Evolutionary conservation across 2,888 invertebrate genomes (phyloP).

Genomic region (Synergus itoensis): DNA sequence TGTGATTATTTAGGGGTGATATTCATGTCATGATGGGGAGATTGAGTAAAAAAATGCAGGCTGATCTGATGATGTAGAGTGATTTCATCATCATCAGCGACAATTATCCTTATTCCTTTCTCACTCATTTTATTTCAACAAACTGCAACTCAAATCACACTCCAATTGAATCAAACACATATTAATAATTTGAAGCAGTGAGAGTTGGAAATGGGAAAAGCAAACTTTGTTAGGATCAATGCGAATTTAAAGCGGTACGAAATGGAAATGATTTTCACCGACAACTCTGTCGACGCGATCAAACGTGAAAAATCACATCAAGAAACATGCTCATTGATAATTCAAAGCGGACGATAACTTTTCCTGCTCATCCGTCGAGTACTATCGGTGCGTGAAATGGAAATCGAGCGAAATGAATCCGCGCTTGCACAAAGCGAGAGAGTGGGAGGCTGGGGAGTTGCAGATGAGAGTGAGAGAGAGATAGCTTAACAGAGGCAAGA

Average conservation of each 20-base stretch:
- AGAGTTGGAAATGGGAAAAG: background rate
- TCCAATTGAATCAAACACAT: too few relatives aligned
- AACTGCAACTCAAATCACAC: too few relatives aligned
- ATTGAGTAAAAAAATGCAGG: background rate
- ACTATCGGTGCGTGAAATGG: constrained; percentile 73
- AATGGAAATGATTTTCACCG: constrained; percentile 33
- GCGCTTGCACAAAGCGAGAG: constrained; percentile 57
- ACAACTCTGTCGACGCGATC: constrained; percentile 39
- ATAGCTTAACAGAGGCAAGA: constrained; percentile 44
- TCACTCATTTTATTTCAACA: background rate
- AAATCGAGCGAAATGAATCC: constrained; percentile 73
- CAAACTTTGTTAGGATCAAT: background rate
- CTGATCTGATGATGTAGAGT: background rate
- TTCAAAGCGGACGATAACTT: constrained; percentile 72
- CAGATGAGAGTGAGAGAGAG: constrained; percentile 48
- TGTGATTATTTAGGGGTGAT: background rate
- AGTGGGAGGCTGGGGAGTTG: constrained; percentile 46
- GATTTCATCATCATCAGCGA: background rate
- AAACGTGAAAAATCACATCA: constrained; percentile 51
- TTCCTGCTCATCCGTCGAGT: constrained; percentile 67
- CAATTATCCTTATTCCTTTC: background rate
- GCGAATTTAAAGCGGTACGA: background rate
- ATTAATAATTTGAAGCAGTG: too few relatives aligned
- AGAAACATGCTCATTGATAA: constrained; percentile 63
- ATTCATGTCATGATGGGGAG: background rate